Evolutionary conservation across 2,797 vertebrate genomes (phyloP).

Genomic region (Falco novaeseelandiae): DNA sequence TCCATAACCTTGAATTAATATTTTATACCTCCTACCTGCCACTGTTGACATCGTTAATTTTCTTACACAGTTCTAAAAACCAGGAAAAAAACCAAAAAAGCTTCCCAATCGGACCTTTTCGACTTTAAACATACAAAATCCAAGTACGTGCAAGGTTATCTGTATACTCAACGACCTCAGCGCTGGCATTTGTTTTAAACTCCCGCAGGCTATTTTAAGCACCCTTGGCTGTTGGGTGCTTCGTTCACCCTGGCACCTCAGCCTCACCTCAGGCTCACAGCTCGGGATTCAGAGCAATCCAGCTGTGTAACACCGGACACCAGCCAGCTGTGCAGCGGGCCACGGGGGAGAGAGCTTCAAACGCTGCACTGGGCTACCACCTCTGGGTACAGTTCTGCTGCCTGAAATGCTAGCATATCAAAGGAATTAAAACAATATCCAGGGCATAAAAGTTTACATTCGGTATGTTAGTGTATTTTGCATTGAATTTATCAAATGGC

Average conservation of each 20-base stretch:
- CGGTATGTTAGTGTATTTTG: neutral
- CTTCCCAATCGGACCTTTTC: neutral
- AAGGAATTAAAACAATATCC: neutral
- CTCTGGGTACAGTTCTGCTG: neutral
- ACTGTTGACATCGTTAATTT: neutral
- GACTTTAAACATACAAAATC: neutral
- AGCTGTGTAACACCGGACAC: neutral
- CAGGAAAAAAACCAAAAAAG: neutral
- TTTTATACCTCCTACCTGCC: neutral
- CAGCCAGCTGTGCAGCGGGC: neutral
- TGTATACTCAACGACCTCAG: neutral
- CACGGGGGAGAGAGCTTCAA: neutral
- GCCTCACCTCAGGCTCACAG: neutral
- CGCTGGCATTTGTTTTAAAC: neutral
- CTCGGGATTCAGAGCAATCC: neutral
- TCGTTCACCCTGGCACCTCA: neutral
- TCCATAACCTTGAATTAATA: neutral
- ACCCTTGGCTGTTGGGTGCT: neutral
- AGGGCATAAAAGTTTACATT: neutral
- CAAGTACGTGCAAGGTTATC: neutral
- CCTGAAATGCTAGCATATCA: neutral
- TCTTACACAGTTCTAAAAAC: neutral
- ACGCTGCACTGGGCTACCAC: rapidly evolving
- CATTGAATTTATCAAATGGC: neutral
- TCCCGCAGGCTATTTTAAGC: neutral